Percentiles rank a stretch among this genome's conserved stretches.
Conservation (phyloP, 2,888 invertebrate species). For the Caenorhabditis becei region DNA sequence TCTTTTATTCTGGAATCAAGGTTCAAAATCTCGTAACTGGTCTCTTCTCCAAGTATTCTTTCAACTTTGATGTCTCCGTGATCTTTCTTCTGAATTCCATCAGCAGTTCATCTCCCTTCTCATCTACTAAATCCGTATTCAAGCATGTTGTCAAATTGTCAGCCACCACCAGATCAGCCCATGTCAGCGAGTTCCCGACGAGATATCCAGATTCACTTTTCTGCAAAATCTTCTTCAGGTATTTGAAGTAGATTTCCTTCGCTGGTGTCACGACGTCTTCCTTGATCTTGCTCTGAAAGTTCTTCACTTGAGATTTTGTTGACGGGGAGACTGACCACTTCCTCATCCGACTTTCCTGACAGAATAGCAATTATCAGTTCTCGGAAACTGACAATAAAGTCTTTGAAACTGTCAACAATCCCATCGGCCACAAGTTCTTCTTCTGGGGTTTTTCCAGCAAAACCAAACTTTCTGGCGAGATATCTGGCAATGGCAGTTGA, state of each 20-base stretch:
- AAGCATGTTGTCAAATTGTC: conserved; percentile 38
- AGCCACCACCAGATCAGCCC: conserved; percentile 50
- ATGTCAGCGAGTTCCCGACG: conserved; percentile 42
- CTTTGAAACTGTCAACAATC: conserved; percentile 21
- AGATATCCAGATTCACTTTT: conserved; percentile 41
- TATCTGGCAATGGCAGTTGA: conserved; percentile 21
- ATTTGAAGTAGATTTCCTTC: conserved; percentile 8
- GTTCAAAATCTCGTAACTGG: conserved; percentile 35
- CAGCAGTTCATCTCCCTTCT: neutral
- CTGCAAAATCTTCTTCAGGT: conserved; percentile 26
- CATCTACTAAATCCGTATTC: conserved; percentile 10
- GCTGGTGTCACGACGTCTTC: conserved; percentile 33
- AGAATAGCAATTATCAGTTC: neutral
- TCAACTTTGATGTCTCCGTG: conserved; percentile 16
- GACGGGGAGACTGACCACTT: neutral
- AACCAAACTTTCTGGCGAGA: conserved; percentile 37
- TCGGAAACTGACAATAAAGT: conserved; percentile 7
- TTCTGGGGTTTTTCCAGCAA: conserved; percentile 26
- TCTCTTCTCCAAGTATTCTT: conserved; percentile 34
- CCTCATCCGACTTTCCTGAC: neutral
- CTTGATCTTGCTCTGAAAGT: conserved; percentile 9
- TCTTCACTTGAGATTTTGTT: neutral
- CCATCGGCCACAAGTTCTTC: conserved; percentile 7
- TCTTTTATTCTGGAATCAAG: too few species aligned
- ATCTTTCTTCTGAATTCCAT: conserved; percentile 22